A percentile compares a stretch with the other conserved stretches of the same genome.
Conservation (phyloP, 2,113 vertebrate species). For the Spermophilus dauricus region DNA sequence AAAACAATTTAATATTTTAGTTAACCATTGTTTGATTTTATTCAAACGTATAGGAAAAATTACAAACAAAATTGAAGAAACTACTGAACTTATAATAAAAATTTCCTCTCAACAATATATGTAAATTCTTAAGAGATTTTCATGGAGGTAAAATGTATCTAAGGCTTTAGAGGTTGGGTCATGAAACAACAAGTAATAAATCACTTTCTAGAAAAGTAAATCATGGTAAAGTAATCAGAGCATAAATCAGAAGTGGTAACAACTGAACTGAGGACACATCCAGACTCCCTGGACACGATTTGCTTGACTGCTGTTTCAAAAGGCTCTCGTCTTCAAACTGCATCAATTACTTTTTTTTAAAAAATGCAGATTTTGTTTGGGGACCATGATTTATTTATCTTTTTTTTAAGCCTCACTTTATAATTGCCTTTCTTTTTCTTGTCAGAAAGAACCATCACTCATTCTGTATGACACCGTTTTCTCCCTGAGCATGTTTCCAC, state of each 20-base stretch:
- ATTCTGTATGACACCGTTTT: neutral
- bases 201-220: constrained; percentile 40
- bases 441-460: neutral
- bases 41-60: neutral
- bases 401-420: neutral
- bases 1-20: constrained; percentile 19
- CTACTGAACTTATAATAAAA: neutral
- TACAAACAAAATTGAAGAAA: neutral
- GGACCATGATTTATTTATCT: neutral
- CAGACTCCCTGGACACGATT: neutral
- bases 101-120: neutral
- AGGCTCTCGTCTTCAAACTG: neutral
- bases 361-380: neutral
- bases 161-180: constrained; percentile 5
- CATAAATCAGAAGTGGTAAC: neutral
- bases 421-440: constrained; percentile 25
- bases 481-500: neutral
- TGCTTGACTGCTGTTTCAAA: constrained; percentile 43
- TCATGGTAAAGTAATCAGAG: neutral
- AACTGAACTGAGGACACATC: neutral
- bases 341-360: neutral
- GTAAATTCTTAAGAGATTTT: neutral
- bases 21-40: neutral
- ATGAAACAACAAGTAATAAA: constrained; percentile 40
- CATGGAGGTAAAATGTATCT: neutral